A percentile compares a stretch with the other conserved stretches of the same genome.
phyloP scores from a whole-genome alignment of 2,888 invertebrate genomes.

The Melanchra persicariae region DNA sequence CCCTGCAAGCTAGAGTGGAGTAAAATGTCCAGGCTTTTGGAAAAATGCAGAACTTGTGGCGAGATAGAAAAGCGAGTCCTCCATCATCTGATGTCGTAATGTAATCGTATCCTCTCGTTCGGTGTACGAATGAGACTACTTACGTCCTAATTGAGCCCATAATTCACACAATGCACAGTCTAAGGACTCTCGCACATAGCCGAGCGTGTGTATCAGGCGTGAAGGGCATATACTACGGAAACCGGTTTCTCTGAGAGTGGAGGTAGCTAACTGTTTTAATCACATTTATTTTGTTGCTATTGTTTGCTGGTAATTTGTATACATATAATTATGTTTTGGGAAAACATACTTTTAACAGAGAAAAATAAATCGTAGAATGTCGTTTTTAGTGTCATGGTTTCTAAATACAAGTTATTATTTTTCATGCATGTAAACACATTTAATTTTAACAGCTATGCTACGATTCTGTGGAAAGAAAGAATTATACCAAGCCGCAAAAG shows the following conservation, averaged over 20 bases:
- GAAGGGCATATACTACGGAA: conserved; percentile 68
- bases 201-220: conserved; percentile 61
- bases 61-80: background rate
- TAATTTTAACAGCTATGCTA: background rate
- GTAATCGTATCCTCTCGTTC: background rate
- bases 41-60: background rate
- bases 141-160: conserved; percentile 53
- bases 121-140: conserved; percentile 20
- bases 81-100: background rate
- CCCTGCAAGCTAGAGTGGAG: background rate
- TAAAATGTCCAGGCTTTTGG: background rate
- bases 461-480: background rate
- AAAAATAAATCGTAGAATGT: background rate
- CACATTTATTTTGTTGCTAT: conserved; percentile 62
- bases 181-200: conserved; percentile 59
- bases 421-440: background rate
- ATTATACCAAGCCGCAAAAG: background rate
- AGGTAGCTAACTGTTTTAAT: conserved; percentile 64
- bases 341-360: background rate
- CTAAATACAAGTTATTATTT: background rate
- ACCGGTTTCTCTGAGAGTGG: conserved; percentile 64
- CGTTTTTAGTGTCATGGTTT: background rate
- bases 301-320: conserved; percentile 45
- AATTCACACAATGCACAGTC: conserved; percentile 53
- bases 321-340: conserved; percentile 11